A percentile compares a stretch with the other conserved stretches of the same genome.
Conservation (phyloP, 2,113 vertebrate species). For the Columba janthina region DNA sequence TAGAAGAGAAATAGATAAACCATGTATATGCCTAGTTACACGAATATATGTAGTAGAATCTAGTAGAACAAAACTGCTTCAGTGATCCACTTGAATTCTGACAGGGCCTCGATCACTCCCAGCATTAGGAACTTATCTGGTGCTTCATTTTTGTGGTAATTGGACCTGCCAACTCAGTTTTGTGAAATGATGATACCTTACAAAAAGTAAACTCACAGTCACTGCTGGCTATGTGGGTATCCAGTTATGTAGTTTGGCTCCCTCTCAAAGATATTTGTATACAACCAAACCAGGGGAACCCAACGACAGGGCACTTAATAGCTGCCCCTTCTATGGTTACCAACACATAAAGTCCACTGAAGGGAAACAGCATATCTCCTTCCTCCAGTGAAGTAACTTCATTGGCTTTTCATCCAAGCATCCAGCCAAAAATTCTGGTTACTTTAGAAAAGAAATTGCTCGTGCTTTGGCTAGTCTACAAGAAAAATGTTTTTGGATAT, state of each 20-base stretch:
- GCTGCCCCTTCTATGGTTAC: background rate
- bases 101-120: background rate
- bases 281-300: background rate
- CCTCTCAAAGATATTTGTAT: background rate
- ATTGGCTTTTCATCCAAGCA: background rate
- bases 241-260: background rate
- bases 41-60: background rate
- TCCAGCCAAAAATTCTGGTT: background rate
- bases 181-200: background rate
- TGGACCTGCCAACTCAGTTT: background rate
- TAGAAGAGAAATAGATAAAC: background rate
- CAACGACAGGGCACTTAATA: background rate
- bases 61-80: background rate
- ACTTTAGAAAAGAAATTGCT: background rate
- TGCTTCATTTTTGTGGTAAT: background rate
- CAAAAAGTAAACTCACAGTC: accelerated
- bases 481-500: background rate
- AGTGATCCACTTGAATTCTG: background rate
- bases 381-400: background rate
- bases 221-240: background rate
- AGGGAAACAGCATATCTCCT: background rate
- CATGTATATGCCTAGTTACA: background rate
- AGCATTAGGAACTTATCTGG: background rate
- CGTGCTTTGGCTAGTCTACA: background rate
- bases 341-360: background rate